A percentile compares a stretch with the other conserved stretches of the same genome.
Conservation (phyloP, 30 jellyfish, hydroid and myxozoan genomes). For the Hydra vulgaris region DNA sequence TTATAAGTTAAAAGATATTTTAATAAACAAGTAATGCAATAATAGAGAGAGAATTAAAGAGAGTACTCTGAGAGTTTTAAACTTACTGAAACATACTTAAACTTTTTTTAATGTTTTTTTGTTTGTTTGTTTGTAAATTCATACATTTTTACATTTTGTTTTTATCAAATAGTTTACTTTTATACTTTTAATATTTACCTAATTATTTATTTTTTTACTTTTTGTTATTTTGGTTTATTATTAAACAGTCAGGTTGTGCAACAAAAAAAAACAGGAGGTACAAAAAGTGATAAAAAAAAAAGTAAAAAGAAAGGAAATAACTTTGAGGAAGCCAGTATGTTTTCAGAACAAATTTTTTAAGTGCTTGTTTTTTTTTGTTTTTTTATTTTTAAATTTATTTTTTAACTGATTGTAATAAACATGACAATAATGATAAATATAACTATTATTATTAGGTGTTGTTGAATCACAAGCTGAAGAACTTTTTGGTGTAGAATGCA, state of each 20-base stretch:
- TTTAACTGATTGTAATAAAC: background rate
- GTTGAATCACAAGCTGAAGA: constrained; percentile 68
- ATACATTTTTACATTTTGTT: no score
- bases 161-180: background rate
- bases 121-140: no score
- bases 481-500: constrained; percentile 57
- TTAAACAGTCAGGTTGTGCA: constrained; percentile 3
- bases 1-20: background rate
- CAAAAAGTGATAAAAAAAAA: constrained; percentile 19
- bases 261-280: constrained; percentile 26
- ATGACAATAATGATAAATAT: background rate
- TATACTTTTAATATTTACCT: background rate
- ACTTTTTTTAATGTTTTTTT: background rate
- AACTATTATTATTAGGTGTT: constrained; percentile 25
- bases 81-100: no score
- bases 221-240: background rate
- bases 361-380: background rate
- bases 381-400: background rate
- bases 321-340: constrained; percentile 52
- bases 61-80: no score
- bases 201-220: background rate
- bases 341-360: background rate
- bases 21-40: no score
- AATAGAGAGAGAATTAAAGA: no score
- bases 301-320: constrained; percentile 60